phyloP scores from a whole-genome alignment of 1,140 invertebrate species.

The Meloidogyne exigua region DNA sequence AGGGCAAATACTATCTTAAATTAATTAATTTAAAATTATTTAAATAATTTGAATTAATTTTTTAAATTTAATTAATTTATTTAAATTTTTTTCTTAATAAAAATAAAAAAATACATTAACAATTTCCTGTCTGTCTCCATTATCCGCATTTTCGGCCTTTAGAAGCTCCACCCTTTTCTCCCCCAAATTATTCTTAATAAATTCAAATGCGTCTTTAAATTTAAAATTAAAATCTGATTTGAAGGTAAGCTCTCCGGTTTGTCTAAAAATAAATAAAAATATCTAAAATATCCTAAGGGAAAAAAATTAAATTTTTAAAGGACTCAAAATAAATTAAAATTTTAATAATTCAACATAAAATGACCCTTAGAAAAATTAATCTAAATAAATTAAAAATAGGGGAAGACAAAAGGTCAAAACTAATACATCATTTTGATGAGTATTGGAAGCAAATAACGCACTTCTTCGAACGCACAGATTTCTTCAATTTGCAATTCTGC shows the following conservation, averaged over 20 bases:
- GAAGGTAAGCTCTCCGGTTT: background rate
- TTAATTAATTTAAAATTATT: background rate
- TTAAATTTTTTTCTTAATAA: no score
- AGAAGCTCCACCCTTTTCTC: background rate
- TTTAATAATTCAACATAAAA: no score
- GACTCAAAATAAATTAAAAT: no score
- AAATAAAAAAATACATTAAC: background rate
- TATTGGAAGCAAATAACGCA: background rate
- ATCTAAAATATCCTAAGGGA: background rate
- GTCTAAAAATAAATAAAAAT: background rate
- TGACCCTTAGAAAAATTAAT: no score
- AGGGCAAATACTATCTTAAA: slow-evolving; percentile 2
- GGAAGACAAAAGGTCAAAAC: background rate
- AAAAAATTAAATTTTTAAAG: no score
- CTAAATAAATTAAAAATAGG: no score
- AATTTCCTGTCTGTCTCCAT: background rate
- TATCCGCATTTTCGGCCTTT: background rate
- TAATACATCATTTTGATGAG: background rate
- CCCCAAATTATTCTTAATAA: background rate
- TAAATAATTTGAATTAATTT: no score
- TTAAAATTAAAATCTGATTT: slow-evolving; percentile 8
- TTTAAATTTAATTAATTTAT: no score
- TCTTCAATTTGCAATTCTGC: background rate
- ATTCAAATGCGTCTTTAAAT: background rate
- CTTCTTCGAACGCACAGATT: background rate